These are phyloP conservation scores for Lepilemur ruficaudatus DNA, from an alignment of 2,797 vertebrate genomes.

Conservation along the genomic window DNA sequence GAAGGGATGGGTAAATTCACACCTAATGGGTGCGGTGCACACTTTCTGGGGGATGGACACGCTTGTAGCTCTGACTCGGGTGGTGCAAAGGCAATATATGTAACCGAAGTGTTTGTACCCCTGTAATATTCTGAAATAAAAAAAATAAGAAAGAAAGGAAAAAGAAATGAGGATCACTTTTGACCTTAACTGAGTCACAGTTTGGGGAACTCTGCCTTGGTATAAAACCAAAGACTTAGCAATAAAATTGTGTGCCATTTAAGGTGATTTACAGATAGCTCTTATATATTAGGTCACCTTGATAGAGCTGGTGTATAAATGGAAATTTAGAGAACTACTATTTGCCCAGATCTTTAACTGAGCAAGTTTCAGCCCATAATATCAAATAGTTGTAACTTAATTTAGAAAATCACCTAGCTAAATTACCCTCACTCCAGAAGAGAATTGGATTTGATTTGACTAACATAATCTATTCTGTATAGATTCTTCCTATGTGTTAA, in stretches of 20 bases:
- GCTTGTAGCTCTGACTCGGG: too few species aligned
- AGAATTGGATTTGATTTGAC: constrained; percentile 63
- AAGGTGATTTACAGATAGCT: constrained; percentile 5
- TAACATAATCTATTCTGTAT: constrained; percentile 59
- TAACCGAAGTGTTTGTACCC: too few species aligned
- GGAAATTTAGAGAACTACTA: constrained; percentile 32
- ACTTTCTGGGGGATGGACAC: too few species aligned
- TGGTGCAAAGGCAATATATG: too few species aligned
- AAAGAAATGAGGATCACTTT: neutral
- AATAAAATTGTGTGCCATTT: neutral
- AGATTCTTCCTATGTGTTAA: constrained; percentile 55
- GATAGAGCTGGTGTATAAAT: neutral
- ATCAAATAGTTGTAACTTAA: constrained; percentile 66
- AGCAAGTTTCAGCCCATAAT: constrained; percentile 34
- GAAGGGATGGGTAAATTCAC: too few species aligned
- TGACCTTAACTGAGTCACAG: neutral
- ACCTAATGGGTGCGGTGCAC: too few species aligned
- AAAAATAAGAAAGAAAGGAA: too few species aligned
- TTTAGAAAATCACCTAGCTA: constrained; percentile 67
- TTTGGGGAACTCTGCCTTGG: neutral
- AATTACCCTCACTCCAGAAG: constrained; percentile 44
- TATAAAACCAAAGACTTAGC: neutral
- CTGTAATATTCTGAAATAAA: too few species aligned
- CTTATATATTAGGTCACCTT: neutral
- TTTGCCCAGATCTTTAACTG: constrained; percentile 55